A percentile compares a stretch with the other conserved stretches of the same genome.
phyloP scores from a whole-genome alignment of 2,888 invertebrate genomes.

The Noctua fimbriata region DNA sequence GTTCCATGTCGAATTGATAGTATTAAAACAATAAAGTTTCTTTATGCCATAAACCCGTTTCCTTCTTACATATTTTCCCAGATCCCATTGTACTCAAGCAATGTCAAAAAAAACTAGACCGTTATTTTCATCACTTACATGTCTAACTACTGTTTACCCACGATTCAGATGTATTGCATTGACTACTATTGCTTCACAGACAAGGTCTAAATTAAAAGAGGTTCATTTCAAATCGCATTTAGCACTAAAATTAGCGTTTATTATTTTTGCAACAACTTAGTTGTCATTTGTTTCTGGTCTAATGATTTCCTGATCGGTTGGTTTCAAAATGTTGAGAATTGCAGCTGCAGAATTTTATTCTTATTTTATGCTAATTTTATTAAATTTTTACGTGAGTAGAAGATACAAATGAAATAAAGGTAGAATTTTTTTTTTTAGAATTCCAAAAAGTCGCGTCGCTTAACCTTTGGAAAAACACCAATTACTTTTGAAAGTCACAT shows the following conservation, averaged over 20 bases:
- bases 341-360: not conserved
- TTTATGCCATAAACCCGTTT: constrained; percentile 13
- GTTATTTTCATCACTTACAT: constrained; percentile 48
- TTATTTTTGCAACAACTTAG: constrained; percentile 33
- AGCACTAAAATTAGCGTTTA: constrained; percentile 1
- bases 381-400: not conserved
- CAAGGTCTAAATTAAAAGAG: constrained; percentile 53
- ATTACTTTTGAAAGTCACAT: constrained; percentile 12
- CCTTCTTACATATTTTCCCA: constrained; percentile 46
- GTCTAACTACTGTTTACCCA: constrained; percentile 57
- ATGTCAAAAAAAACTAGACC: constrained; percentile 55
- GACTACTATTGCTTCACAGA: constrained; percentile 46
- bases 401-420: not conserved
- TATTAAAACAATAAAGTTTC: not conserved
- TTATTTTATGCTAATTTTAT: constrained; percentile 4
- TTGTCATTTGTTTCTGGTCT: constrained; percentile 21
- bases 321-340: constrained; percentile 31
- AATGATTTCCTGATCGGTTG: constrained; percentile 31
- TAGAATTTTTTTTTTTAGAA: not conserved
- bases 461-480: constrained; percentile 6
- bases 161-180: constrained; percentile 42
- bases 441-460: not conserved
- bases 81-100: constrained; percentile 37
- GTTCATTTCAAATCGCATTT: constrained; percentile 7
- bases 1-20: not conserved